Conservation (phyloP, 2,888 invertebrate species). For the Trisateles emortualis region DNA sequence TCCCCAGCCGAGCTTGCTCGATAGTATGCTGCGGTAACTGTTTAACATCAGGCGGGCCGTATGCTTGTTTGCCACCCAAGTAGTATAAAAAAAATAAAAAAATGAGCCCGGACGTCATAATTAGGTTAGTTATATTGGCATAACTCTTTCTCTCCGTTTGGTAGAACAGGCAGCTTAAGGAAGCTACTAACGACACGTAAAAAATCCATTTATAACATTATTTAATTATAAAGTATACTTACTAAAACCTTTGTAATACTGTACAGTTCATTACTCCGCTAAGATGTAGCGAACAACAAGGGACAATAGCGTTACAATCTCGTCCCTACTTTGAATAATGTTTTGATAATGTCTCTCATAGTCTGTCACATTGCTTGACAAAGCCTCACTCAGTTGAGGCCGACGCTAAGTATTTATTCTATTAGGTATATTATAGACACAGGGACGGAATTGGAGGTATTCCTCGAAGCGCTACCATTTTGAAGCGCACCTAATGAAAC, state of each 20-base stretch:
- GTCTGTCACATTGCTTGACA: slow-evolving; percentile 46
- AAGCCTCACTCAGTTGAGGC: slow-evolving; percentile 33
- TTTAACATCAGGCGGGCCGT: no score
- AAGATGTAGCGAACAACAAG: slow-evolving; percentile 15
- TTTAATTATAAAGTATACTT: not conserved
- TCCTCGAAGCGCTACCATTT: no score
- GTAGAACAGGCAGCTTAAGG: no score
- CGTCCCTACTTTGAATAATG: slow-evolving; percentile 24
- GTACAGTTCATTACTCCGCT: slow-evolving; percentile 21
- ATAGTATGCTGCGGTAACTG: no score
- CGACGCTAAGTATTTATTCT: slow-evolving; percentile 19
- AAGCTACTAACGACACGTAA: no score
- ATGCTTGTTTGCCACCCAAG: no score
- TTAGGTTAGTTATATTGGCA: no score
- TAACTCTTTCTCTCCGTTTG: no score
- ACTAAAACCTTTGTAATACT: not conserved
- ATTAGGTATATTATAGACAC: slow-evolving; percentile 12
- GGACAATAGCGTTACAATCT: slow-evolving; percentile 19
- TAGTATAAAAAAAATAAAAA: no score
- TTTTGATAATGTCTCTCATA: slow-evolving; percentile 29
- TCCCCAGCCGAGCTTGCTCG: no score
- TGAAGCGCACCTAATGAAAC: no score
- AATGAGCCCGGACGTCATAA: no score
- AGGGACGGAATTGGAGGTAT: slow-evolving; percentile 10
- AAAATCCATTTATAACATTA: not conserved